A percentile compares a stretch with the other conserved stretches of the same genome.
Evolutionary conservation across 2,113 vertebrate species (phyloP).

Genomic region (Phylloscopus whistleri): DNA sequence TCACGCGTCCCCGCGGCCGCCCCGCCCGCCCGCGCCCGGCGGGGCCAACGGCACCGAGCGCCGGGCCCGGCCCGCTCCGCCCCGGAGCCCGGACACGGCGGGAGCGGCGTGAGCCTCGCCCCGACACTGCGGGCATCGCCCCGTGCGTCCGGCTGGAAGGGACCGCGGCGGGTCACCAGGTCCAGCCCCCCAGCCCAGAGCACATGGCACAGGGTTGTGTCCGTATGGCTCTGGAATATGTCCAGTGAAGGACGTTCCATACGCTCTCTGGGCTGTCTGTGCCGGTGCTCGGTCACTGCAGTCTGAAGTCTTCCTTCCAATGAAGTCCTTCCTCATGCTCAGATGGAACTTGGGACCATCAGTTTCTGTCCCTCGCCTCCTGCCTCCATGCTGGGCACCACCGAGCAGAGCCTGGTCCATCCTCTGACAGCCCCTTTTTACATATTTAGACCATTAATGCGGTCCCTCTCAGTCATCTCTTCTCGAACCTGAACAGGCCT

Average conservation of each 20-base stretch:
- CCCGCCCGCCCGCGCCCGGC: too few species aligned
- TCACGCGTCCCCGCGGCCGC: too few species aligned
- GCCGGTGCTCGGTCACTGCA: not conserved
- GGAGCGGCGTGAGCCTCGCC: too few species aligned
- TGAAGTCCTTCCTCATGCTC: not conserved
- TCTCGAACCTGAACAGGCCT: not conserved
- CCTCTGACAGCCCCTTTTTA: not conserved
- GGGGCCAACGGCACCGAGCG: not conserved
- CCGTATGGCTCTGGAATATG: accelerated
- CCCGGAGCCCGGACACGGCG: accelerated
- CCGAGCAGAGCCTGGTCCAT: not conserved
- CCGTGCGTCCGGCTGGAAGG: accelerated
- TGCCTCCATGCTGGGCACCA: accelerated
- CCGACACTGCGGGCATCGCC: not conserved
- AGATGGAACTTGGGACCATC: not conserved
- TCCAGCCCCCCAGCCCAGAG: not conserved
- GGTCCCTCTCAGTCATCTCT: accelerated
- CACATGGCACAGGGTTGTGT: not conserved
- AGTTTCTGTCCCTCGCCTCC: not conserved
- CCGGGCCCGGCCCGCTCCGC: not conserved
- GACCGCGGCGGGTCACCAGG: accelerated
- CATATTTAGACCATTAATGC: too few species aligned
- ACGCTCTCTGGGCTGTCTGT: accelerated
- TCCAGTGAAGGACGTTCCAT: not conserved
- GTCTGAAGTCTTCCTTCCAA: too few species aligned